Percentiles rank a stretch among this genome's conserved stretches.
Evolutionary conservation across 2,888 invertebrate genomes (phyloP).

Genomic region (Laspeyria flexula): DNA sequence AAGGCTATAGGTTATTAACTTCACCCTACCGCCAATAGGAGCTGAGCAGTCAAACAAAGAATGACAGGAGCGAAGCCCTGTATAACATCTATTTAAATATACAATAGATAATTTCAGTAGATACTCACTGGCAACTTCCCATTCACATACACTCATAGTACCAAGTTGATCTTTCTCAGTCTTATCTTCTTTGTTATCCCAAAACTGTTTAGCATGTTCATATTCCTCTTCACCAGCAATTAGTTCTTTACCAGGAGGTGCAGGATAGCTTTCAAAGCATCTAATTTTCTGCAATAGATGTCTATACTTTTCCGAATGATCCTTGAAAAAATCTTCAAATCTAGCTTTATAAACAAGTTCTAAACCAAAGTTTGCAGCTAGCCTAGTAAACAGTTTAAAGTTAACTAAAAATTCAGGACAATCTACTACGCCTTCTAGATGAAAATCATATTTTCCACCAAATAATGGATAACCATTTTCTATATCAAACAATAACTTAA

Average conservation of each 20-base stretch:
- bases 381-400: constrained; percentile 92
- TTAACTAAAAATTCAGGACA: constrained; percentile 99
- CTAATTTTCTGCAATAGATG: constrained; percentile 91
- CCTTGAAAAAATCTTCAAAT: constrained; percentile 93
- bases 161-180: constrained; percentile 86
- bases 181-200: constrained; percentile 70
- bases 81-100: too few relatives aligned
- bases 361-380: constrained; percentile 90
- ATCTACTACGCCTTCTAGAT: constrained; percentile 97
- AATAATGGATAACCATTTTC: constrained; percentile 91
- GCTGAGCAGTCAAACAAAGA: too few relatives aligned
- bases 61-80: too few relatives aligned
- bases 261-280: constrained; percentile 93
- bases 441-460: constrained; percentile 98
- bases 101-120: too few relatives aligned
- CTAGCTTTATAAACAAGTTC: constrained; percentile 89
- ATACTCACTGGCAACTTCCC: constrained; percentile 97
- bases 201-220: constrained; percentile 88
- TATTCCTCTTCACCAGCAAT: constrained; percentile 89
- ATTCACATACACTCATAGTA: constrained; percentile 95
- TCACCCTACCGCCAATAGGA: too few relatives aligned
- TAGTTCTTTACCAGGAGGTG: constrained; percentile 81
- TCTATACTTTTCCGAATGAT: constrained; percentile 77
- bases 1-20: too few relatives aligned
- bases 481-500: constrained; percentile 89